Percentiles rank a stretch among this genome's conserved stretches.
These are phyloP conservation scores for Ploceus nigricollis DNA, from an alignment of 2,113 vertebrate species.

Conservation along the genomic window DNA sequence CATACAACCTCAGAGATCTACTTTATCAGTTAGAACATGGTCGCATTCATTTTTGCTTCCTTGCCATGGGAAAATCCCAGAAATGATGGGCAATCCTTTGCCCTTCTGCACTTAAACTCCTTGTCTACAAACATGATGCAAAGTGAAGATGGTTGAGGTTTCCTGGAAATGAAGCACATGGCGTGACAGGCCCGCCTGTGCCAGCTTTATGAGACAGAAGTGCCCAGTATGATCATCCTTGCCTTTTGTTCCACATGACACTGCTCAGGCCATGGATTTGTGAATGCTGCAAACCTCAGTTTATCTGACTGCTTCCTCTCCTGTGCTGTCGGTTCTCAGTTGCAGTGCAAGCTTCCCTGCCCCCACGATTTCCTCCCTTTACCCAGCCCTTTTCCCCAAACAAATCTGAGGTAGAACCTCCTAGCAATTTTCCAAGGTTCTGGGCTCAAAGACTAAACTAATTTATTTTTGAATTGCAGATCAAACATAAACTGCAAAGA, in stretches of 20 bases:
- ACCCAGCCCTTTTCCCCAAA: not conserved
- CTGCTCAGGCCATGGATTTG: not conserved
- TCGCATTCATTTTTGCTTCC: not conserved
- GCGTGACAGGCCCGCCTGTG: conserved; percentile 63
- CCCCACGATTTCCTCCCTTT: not conserved
- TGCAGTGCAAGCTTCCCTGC: not conserved
- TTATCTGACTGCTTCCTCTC: not conserved
- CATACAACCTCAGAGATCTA: not conserved
- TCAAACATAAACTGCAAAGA: conserved; percentile 31
- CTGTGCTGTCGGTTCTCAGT: not conserved
- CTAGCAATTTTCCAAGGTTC: conserved; percentile 53
- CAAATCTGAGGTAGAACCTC: conserved; percentile 16
- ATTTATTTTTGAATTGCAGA: conserved; percentile 57
- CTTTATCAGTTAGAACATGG: not conserved
- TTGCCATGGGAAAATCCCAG: conserved; percentile 1
- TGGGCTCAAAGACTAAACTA: conserved; percentile 48
- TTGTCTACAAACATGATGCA: conserved; percentile 26
- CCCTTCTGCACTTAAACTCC: not conserved
- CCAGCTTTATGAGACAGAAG: conserved; percentile 61
- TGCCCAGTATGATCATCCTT: conserved; percentile 45
- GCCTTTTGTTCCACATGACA: conserved; percentile 51
- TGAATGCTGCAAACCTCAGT: not conserved
- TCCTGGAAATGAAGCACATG: conserved; percentile 33
- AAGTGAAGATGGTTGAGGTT: conserved; percentile 56
- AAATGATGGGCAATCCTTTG: conserved; percentile 15